A percentile compares a stretch with the other conserved stretches of the same genome.
Evolutionary conservation across 2,888 invertebrate species (phyloP).

Genomic region (Phania funesta): DNA sequence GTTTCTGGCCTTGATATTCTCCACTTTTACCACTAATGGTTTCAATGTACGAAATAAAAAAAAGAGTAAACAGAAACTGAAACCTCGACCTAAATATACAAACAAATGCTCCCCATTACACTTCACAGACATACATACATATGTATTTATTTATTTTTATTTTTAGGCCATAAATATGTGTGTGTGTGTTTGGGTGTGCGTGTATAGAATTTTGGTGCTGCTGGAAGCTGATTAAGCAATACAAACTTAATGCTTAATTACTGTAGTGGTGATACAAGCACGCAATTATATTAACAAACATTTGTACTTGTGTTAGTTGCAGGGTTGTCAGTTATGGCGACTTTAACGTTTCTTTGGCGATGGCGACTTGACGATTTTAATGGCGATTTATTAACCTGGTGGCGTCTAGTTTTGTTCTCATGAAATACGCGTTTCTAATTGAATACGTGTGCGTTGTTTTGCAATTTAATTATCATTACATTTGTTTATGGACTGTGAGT

Average conservation of each 20-base stretch:
- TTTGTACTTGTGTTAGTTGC: too few species aligned
- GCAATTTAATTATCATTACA: too few species aligned
- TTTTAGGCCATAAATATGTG: neutral
- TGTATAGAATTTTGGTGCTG: conserved; percentile 45
- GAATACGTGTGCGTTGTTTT: too few species aligned
- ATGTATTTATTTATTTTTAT: neutral
- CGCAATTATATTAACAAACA: neutral
- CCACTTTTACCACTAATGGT: conserved; percentile 28
- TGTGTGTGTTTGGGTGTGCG: conserved; percentile 4
- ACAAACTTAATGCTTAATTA: conserved; percentile 48
- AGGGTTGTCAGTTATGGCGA: too few species aligned
- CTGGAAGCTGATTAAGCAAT: conserved; percentile 61
- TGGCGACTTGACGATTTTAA: too few species aligned
- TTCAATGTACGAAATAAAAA: conserved; percentile 35
- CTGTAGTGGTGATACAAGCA: conserved; percentile 14
- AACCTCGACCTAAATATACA: conserved; percentile 35
- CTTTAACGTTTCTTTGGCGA: too few species aligned
- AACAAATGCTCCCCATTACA: conserved; percentile 1
- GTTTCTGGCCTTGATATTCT: conserved; percentile 22
- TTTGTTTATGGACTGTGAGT: too few species aligned
- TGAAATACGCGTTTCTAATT: too few species aligned
- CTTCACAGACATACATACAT: neutral
- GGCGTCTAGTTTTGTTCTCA: too few species aligned
- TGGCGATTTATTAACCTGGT: too few species aligned
- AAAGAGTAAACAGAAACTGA: neutral